Percentiles rank a stretch among this genome's conserved stretches.
These are phyloP conservation scores for Hemibagrus wyckioides DNA, from an alignment of 2,113 vertebrate genomes.

Conservation along the genomic window DNA sequence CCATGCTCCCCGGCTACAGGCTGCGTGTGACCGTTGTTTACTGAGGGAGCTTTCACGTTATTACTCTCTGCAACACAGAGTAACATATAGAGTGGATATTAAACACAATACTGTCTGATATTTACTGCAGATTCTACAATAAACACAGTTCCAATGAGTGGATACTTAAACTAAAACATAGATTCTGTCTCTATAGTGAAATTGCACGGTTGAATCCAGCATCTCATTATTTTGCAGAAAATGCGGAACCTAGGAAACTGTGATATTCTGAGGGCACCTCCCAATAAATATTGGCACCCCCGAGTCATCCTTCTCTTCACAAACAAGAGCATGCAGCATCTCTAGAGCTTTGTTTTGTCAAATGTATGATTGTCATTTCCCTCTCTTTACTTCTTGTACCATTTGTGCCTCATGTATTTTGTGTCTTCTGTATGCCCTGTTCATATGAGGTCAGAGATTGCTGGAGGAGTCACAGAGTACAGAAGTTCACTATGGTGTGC, in stretches of 20 bases:
- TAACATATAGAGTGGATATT: background rate
- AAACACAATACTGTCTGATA: background rate
- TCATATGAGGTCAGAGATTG: no score
- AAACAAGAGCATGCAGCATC: background rate
- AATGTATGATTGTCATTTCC: no score
- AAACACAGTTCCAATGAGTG: background rate
- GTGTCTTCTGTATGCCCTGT: no score
- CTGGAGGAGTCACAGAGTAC: no score
- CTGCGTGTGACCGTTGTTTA: constrained; percentile 87
- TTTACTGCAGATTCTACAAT: background rate
- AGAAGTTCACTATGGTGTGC: no score
- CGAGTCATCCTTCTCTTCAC: no score
- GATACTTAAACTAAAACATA: background rate
- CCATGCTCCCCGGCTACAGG: constrained; percentile 62
- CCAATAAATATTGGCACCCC: no score
- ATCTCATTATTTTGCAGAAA: no score
- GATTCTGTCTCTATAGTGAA: background rate
- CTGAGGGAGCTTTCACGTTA: constrained; percentile 65
- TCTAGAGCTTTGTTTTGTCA: background rate
- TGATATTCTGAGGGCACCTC: no score
- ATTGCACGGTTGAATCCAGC: background rate
- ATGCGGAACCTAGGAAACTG: no score
- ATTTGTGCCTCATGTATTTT: no score
- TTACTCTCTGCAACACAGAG: constrained; percentile 72
- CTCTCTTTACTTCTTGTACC: no score